Evolutionary conservation across 1,140 invertebrate species (phyloP).

Genomic region (Schmidtea mediterranea): DNA sequence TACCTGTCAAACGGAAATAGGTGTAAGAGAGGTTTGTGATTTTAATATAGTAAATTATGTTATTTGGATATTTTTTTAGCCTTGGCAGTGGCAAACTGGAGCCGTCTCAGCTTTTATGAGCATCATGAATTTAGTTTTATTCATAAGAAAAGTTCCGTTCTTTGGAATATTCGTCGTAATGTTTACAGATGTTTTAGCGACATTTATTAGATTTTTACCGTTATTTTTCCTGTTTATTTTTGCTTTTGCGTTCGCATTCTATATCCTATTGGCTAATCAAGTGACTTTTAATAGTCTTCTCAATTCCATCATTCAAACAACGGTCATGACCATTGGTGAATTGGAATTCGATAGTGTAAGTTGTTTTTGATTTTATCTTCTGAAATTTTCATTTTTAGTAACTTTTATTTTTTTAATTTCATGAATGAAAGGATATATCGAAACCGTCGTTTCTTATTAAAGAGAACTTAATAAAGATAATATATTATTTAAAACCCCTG

Average conservation of each 20-base stretch:
- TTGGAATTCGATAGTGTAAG: conserved; percentile 20
- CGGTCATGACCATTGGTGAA: conserved; percentile 30
- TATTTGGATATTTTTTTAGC: conserved; percentile 19
- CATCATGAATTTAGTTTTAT: conserved; percentile 31
- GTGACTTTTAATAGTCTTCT: conserved; percentile 11
- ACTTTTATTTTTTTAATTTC: too few relatives aligned
- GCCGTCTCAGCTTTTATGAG: conserved; percentile 27
- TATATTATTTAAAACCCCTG: too few relatives aligned
- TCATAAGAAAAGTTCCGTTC: conserved; percentile 28
- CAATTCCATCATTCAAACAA: conserved; percentile 19
- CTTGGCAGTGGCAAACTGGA: conserved; percentile 32
- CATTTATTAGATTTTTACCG: conserved; percentile 30
- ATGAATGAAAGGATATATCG: too few relatives aligned
- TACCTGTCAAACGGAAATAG: conserved; percentile 21
- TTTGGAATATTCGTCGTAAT: conserved; percentile 34
- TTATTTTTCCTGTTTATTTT: conserved; percentile 32
- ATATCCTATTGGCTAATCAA: conserved; percentile 25
- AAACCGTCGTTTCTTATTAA: too few relatives aligned
- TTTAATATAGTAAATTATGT: too few relatives aligned
- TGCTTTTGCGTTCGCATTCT: conserved; percentile 30
- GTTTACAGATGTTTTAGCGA: conserved; percentile 31
- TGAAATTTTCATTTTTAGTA: too few relatives aligned
- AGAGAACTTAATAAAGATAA: too few relatives aligned
- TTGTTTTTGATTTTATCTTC: background rate
- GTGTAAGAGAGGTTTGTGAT: conserved; percentile 16